These are phyloP conservation scores for Operophtera brumata DNA, from an alignment of 2,888 invertebrate genomes.

Conservation along the genomic window DNA sequence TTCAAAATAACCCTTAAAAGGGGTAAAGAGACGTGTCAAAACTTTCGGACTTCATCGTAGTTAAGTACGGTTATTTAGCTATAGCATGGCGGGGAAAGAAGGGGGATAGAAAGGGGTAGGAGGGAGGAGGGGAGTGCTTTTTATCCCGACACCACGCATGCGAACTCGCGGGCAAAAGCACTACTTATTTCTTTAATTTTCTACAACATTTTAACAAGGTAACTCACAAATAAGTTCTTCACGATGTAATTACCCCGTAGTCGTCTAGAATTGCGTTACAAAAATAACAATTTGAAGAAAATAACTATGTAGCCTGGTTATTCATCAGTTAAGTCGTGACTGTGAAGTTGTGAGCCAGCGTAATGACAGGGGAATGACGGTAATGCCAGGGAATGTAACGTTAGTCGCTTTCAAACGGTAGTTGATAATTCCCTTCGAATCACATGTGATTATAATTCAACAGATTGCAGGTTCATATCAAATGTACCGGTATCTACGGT, in stretches of 20 bases:
- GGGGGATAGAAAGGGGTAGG: too few species aligned
- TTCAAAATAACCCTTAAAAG: too few species aligned
- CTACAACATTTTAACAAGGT: neutral
- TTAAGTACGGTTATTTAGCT: too few species aligned
- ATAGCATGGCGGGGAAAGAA: too few species aligned
- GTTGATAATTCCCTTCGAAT: neutral
- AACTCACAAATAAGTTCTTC: neutral
- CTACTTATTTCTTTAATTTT: too few species aligned
- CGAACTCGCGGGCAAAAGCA: too few species aligned
- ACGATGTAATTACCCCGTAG: constrained; percentile 5
- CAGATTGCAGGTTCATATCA: neutral
- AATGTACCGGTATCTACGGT: too few species aligned
- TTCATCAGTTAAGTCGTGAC: constrained; percentile 15
- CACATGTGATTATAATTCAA: neutral
- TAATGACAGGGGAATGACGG: constrained; percentile 13
- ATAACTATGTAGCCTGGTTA: constrained; percentile 1
- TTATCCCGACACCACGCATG: too few species aligned
- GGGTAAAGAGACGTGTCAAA: too few species aligned
- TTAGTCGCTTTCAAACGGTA: constrained; percentile 5
- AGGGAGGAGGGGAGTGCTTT: too few species aligned
- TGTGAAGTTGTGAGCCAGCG: constrained; percentile 9
- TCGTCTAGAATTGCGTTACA: constrained; percentile 8
- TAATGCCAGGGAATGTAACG: constrained; percentile 4
- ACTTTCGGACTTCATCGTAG: too few species aligned
- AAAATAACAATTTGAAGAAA: constrained; percentile 12